phyloP scores from a whole-genome alignment of 2,113 vertebrate genomes.

The Penelope pileata region DNA sequence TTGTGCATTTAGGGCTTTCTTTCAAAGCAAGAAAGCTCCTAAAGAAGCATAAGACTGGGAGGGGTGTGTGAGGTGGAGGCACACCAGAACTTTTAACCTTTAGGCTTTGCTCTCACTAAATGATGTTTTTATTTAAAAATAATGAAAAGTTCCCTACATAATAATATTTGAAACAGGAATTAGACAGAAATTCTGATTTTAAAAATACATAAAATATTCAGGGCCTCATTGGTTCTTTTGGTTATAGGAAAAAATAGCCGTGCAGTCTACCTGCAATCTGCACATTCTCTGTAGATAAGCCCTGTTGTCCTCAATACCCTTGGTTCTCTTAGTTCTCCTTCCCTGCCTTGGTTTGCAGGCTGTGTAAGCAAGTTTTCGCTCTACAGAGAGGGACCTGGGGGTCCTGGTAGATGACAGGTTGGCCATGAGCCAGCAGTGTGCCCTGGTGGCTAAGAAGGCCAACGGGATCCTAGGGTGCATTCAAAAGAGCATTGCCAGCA shows the following conservation, averaged over 20 bases:
- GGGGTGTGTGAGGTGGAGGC: background rate
- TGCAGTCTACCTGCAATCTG: no score
- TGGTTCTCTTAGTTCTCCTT: background rate
- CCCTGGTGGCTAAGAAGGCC: no score
- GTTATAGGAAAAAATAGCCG: no score
- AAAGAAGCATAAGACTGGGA: background rate
- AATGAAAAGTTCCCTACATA: background rate
- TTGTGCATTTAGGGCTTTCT: background rate
- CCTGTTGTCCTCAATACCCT: background rate
- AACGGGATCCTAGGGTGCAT: no score
- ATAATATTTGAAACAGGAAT: background rate
- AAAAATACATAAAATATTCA: no score
- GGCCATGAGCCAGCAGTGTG: no score
- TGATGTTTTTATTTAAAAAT: background rate
- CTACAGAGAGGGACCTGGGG: no score
- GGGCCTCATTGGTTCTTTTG: no score
- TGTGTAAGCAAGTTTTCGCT: background rate
- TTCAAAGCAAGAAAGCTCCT: background rate
- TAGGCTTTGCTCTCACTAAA: background rate
- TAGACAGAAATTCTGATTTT: no score
- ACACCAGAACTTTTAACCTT: background rate
- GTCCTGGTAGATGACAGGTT: no score
- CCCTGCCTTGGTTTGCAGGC: background rate
- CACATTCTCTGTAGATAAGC: background rate
- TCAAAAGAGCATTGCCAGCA: no score